These are phyloP conservation scores for Gasterosteus aculeatus DNA, from an alignment of 2,113 vertebrate species.

Conservation along the genomic window DNA sequence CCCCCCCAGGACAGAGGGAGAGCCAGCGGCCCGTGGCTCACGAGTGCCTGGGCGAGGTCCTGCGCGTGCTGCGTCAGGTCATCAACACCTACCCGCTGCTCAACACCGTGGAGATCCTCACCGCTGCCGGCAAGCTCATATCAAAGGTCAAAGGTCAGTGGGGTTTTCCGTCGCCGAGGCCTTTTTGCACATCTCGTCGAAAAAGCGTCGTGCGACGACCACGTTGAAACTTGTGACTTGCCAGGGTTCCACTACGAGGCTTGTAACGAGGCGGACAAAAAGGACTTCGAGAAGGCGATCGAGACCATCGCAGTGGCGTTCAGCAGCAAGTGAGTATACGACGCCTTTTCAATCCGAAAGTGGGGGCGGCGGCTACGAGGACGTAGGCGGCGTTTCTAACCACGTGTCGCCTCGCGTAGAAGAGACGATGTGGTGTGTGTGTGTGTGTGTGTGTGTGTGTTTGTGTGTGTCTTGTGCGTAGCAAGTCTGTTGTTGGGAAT, in stretches of 20 bases:
- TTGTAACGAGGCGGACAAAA: slow-evolving; percentile 87
- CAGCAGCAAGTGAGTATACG: slow-evolving; percentile 91
- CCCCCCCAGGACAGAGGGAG: slow-evolving; percentile 85
- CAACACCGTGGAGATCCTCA: slow-evolving; percentile 95
- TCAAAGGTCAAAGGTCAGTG: slow-evolving; percentile 93
- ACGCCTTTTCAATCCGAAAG: not conserved
- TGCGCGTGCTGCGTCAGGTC: slow-evolving; percentile 90
- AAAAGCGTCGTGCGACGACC: not conserved
- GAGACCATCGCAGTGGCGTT: slow-evolving; percentile 96
- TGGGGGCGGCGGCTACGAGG: not conserved
- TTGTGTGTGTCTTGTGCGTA: slow-evolving; percentile 2
- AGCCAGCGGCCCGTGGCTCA: slow-evolving; percentile 87
- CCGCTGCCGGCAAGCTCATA: slow-evolving; percentile 92
- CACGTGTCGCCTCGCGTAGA: not conserved
- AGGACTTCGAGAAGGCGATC: slow-evolving; percentile 94
- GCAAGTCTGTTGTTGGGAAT: slow-evolving; percentile 49
- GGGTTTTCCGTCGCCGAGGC: no score
- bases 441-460: slow-evolving; percentile 15
- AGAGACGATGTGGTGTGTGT: slow-evolving; percentile 1
- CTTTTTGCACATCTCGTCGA: no score
- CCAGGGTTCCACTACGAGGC: slow-evolving; percentile 92
- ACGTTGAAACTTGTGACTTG: slow-evolving; percentile 16
- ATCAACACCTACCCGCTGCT: slow-evolving; percentile 92
- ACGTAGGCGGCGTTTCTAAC: not conserved
- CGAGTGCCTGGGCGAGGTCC: slow-evolving; percentile 90